These are phyloP conservation scores for Sphaerophoria taeniata DNA, from an alignment of 2,888 invertebrate genomes.

Conservation along the genomic window DNA sequence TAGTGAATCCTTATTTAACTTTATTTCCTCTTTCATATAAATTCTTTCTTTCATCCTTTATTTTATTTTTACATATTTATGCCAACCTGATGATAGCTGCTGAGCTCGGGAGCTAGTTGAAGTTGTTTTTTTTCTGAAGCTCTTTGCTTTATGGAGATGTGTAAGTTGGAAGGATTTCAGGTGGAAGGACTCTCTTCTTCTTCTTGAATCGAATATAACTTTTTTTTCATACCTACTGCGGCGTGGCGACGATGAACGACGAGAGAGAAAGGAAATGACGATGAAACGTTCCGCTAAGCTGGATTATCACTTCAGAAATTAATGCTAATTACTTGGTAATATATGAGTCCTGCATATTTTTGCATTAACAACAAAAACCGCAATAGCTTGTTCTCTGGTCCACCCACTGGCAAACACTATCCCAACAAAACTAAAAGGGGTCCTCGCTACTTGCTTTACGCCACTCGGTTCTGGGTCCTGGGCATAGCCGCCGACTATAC, in stretches of 20 bases:
- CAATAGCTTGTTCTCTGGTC: neutral
- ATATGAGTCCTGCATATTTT: slow-evolving; percentile 77
- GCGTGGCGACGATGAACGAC: neutral
- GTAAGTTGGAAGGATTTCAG: slow-evolving; percentile 24
- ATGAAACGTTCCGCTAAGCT: slow-evolving; percentile 73
- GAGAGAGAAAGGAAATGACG: slow-evolving; percentile 37
- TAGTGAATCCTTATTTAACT: slow-evolving; percentile 62
- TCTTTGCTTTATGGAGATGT: slow-evolving; percentile 16
- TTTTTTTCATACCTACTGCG: neutral
- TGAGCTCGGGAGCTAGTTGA: slow-evolving; percentile 23
- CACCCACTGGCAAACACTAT: slow-evolving; percentile 8
- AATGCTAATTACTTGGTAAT: slow-evolving; percentile 81
- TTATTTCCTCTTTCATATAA: slow-evolving; percentile 34
- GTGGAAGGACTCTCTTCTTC: slow-evolving; percentile 20
- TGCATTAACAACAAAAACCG: slow-evolving; percentile 75
- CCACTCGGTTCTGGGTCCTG: neutral
- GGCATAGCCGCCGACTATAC: neutral
- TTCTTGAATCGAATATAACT: neutral
- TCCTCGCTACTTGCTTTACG: too few species aligned
- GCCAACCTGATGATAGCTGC: slow-evolving; percentile 53
- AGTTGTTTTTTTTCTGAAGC: slow-evolving; percentile 15
- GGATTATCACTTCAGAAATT: slow-evolving; percentile 79
- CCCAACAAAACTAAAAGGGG: slow-evolving; percentile 21
- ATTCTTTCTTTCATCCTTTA: slow-evolving; percentile 12
- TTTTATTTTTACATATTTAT: slow-evolving; percentile 18